phyloP scores from a whole-genome alignment of 2,113 vertebrate genomes.

The Athene cunicularia region DNA sequence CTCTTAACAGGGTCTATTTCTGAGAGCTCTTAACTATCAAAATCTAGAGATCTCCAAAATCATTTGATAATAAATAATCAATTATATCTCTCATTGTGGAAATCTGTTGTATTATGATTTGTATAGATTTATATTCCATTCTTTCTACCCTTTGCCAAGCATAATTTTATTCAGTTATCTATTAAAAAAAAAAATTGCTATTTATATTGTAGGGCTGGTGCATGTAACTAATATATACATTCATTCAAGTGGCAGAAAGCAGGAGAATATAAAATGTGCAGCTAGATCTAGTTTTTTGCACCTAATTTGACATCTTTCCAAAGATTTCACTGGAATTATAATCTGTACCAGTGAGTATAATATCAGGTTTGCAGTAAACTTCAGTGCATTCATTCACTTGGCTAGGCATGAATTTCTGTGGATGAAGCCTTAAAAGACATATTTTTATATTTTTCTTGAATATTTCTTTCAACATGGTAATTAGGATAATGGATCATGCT shows the following conservation, averaged over 20 bases:
- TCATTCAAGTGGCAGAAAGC: not conserved
- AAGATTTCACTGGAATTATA: not conserved
- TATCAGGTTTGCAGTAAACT: not conserved
- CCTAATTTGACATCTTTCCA: not conserved
- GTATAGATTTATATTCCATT: not conserved
- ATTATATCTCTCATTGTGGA: not conserved
- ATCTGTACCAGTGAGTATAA: not conserved
- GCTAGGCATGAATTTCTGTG: not conserved
- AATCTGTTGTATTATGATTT: not conserved
- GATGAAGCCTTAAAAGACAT: not conserved
- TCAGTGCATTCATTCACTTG: not conserved
- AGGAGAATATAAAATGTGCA: not conserved
- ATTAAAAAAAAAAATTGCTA: not conserved
- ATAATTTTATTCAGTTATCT: not conserved
- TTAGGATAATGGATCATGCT: constrained; percentile 15
- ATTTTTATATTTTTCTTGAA: not conserved
- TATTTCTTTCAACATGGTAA: constrained; percentile 9
- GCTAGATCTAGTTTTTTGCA: not conserved
- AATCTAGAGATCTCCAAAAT: not conserved
- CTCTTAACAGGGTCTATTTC: not conserved
- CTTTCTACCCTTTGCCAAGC: not conserved
- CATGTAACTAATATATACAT: not conserved
- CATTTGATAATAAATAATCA: not conserved
- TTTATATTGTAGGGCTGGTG: not conserved
- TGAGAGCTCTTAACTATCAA: not conserved